Evolutionary conservation across 2,113 vertebrate species (phyloP).

Genomic region (Pachypanchax playfairii): DNA sequence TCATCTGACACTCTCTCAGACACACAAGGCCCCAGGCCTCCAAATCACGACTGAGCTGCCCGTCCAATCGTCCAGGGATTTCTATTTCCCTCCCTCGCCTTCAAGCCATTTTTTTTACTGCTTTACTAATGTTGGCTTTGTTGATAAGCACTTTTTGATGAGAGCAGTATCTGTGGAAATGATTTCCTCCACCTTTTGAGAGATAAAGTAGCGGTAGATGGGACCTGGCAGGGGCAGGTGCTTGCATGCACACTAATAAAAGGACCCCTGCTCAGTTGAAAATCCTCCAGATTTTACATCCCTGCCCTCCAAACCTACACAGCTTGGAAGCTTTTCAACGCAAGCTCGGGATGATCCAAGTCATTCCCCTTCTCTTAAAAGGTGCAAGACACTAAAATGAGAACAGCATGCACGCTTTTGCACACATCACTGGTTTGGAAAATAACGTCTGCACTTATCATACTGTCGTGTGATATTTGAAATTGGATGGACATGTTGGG

Average conservation of each 20-base stretch:
- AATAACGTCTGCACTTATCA: conserved; percentile 51
- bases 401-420: conserved; percentile 22
- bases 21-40: conserved; percentile 40
- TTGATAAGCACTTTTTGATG: conserved; percentile 62
- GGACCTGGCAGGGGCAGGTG: conserved; percentile 56
- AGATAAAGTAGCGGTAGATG: conserved; percentile 63
- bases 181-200: conserved; percentile 44
- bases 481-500: conserved; percentile 33
- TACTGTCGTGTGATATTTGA: conserved; percentile 46
- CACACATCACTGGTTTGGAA: conserved; percentile 43
- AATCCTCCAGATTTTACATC: conserved; percentile 34
- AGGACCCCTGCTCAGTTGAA: conserved; percentile 16
- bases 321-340: conserved; percentile 16
- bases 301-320: conserved; percentile 12
- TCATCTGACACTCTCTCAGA: conserved; percentile 60
- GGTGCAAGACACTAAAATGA: conserved; percentile 39
- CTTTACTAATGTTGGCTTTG: conserved; percentile 70
- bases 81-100: conserved; percentile 35
- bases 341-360: conserved; percentile 22
- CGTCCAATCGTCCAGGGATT: conserved; percentile 49
- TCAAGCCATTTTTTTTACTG: conserved; percentile 48
- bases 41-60: conserved; percentile 31
- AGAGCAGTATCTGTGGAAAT: conserved; percentile 62
- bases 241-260: conserved; percentile 62
- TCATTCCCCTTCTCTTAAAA: conserved; percentile 22